Evolutionary conservation across 1,140 invertebrate species (phyloP).

Genomic region (Sipha flava): DNA sequence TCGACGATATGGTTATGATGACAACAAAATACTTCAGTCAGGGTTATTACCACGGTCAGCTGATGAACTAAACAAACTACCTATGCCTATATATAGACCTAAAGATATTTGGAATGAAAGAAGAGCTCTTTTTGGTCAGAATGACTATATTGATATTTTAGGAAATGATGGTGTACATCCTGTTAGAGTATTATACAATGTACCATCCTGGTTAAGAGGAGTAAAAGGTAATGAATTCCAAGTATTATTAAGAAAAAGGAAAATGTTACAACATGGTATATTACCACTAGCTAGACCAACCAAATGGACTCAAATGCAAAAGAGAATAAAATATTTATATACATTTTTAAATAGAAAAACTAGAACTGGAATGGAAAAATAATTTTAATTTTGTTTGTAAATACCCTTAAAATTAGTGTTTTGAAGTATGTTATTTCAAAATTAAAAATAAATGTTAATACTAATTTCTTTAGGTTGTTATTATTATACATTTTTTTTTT

Average conservation of each 20-base stretch:
- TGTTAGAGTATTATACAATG: constrained; percentile 67
- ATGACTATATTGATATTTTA: constrained; percentile 93
- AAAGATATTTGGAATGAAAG: constrained; percentile 64
- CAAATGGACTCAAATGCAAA: constrained; percentile 65
- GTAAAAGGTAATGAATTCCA: constrained; percentile 80
- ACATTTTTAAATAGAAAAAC: constrained; percentile 69
- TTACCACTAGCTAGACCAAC: constrained; percentile 57
- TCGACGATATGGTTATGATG: constrained; percentile 57
- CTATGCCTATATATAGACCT: constrained; percentile 62
- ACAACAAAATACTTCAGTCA: constrained; percentile 54
- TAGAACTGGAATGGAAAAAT: constrained; percentile 29
- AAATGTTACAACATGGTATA: constrained; percentile 51
- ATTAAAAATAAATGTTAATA: too few relatives aligned
- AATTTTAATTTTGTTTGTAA: background rate
- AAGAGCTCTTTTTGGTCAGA: constrained; percentile 81
- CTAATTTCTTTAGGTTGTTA: too few relatives aligned
- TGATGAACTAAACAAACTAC: constrained; percentile 44
- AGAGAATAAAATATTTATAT: constrained; percentile 64
- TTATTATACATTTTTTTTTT: background rate
- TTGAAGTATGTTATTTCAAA: background rate
- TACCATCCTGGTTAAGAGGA: constrained; percentile 79
- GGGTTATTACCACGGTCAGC: constrained; percentile 59
- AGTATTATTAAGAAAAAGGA: constrained; percentile 65
- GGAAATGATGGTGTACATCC: constrained; percentile 74
- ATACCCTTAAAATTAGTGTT: background rate